Base-by-base conservation (phyloP, 1,140 invertebrate species). In the Drosophila paulistorum region DNA sequence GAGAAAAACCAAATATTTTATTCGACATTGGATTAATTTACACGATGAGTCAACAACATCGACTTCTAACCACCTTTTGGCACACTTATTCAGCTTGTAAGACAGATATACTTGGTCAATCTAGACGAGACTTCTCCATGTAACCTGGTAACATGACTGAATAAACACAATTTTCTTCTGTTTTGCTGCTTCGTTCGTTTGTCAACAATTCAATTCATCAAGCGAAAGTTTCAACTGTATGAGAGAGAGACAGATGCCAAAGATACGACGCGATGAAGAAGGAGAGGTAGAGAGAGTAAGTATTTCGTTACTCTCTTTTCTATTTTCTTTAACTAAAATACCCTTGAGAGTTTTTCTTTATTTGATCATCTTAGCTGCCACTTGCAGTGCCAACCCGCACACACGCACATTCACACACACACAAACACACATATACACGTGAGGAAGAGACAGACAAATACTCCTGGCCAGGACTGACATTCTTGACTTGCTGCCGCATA, bases 201-300 rank as follows among this genome's bases (percentile, higher is more conserved):
- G 83, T 87, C 79, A 87, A 87, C 83, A 89, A 86, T 89, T 87
- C 84, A 89, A 87, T 87, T 89, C 84, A 87, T 87, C 84, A 87
- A 80, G 84, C 73, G 68, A 80, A 79, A 86, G 79, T 86, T 86
- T 82, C 63, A 66, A 74, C 73, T 81, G 74, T 45, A 67, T 48
- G 7, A 60, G 61, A 30, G 35, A 42, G 20, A 37, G 57, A 33
- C 42, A 76, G 72, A 57, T 74, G 48, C 41, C 37, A 30, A n/a
- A 6, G 39, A 9, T n/a, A 17, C 13, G 30, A 23, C 2, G 14
- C n/a, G 37, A 35, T 58, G 9, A 33, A 17, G 26, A 45, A 57
- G 26, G n/a, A 41, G 2, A 17, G 17, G 7, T 1, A 11, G 33
- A 33, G 23, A 45, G 59, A 23, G 59, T 62, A 71, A 77, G 62